Evolutionary conservation across 2,888 invertebrate genomes (phyloP), one percentile per base, ranked within the genome.

Genomic region (Metellina segmentata): DNA sequence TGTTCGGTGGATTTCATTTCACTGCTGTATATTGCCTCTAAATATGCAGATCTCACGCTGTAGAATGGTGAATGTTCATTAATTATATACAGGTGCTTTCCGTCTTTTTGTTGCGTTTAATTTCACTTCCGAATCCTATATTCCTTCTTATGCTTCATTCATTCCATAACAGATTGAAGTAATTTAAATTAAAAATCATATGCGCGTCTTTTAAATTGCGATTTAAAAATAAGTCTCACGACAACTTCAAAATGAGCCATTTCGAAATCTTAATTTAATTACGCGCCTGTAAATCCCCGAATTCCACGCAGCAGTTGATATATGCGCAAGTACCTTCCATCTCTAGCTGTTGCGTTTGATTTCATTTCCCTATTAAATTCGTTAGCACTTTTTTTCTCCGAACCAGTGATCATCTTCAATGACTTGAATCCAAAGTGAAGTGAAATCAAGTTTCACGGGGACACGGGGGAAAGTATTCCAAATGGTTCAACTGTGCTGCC

Each of bases 361-460:
- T 79, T 61, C 61, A 79, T 79, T 79, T 79, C 79, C 79, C 79
- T 61, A 79, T 79, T 79, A 79, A 79, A 79, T 34, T 61, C 20
- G 52, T 79, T 53, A 51, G 16, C 49, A 7, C 34, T 79, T 34
- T 61, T 61, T 79, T 79, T 13, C 61, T 16, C 79, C 16, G 53
- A 49, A 8, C 61, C 16, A 79, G 61, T 79, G 20, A 69, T 61
- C 20, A 20, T 61, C 79, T 79, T 49, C 53, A 16, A 61, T 61
- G 79, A 53, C 71, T 81, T 81, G 70, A 61, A 83, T 49, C 83
- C 20, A 13, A 7, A 16, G 52, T 51, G 71, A 51, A 72, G 72
- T n/a, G 85, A 75, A 71, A 79, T 86, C 79, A 79, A 78, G 78
- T 86, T 86, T 86, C 51, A 86, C 78, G 48, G 61, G 61, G 70